These are phyloP conservation scores for Lucilia sericata DNA, from an alignment of 1,140 invertebrate species.

Conservation along the genomic window DNA sequence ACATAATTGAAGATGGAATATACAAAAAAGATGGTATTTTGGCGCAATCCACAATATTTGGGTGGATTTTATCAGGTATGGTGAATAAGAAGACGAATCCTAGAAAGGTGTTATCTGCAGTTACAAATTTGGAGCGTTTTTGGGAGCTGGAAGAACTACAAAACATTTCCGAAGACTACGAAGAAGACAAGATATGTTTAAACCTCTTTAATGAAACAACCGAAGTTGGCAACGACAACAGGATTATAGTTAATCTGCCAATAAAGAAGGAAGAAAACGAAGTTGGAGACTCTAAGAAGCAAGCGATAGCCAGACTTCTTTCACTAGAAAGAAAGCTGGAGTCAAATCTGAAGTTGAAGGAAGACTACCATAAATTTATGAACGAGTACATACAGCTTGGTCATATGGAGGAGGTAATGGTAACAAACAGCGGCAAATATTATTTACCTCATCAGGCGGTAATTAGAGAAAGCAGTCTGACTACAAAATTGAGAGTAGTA, in stretches of 20 bases:
- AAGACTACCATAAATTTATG: constrained; percentile 51
- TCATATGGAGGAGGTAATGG: constrained; percentile 52
- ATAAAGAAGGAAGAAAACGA: not conserved
- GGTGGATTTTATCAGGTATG: too few species aligned
- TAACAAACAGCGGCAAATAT: constrained; percentile 43
- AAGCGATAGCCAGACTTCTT: not conserved
- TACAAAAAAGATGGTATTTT: not conserved
- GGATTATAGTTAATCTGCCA: not conserved
- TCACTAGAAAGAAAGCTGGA: not conserved
- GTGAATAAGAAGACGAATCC: too few species aligned
- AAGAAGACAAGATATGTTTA: not conserved
- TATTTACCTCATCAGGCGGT: constrained; percentile 59
- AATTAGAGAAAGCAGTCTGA: constrained; percentile 51
- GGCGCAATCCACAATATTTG: not conserved
- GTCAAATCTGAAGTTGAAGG: not conserved
- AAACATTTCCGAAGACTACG: too few species aligned
- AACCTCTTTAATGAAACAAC: not conserved
- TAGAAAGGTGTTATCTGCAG: too few species aligned
- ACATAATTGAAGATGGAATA: constrained; percentile 35
- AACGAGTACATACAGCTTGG: constrained; percentile 54
- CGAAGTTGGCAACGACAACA: too few species aligned
- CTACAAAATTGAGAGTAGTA: constrained; percentile 9
- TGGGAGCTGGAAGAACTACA: not conserved
- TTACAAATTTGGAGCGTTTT: too few species aligned
- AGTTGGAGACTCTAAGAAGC: not conserved